Evolutionary conservation across 2,888 invertebrate genomes (phyloP).

Genomic region (Calameuta idolon): DNA sequence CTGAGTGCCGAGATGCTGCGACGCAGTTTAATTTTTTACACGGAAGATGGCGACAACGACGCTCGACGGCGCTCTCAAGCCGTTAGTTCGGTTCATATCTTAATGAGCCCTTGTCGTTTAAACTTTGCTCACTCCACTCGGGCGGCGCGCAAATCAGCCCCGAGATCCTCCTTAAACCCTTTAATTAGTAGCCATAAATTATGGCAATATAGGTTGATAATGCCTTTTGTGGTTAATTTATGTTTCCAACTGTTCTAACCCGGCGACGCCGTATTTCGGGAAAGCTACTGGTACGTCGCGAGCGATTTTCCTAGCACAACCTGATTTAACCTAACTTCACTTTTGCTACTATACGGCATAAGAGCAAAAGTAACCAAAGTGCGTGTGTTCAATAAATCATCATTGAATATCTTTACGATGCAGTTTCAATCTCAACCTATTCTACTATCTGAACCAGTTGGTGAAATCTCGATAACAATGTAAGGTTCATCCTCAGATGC

Average conservation of each 20-base stretch:
- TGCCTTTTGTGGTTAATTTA: slow-evolving; percentile 48
- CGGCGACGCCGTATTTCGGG: slow-evolving; percentile 3
- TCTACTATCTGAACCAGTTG: too few relatives aligned
- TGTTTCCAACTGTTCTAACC: slow-evolving; percentile 31
- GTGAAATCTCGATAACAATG: too few relatives aligned
- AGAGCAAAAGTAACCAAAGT: too few relatives aligned
- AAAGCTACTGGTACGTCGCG: background rate
- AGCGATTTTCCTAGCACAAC: background rate
- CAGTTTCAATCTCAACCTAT: too few relatives aligned
- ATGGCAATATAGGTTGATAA: slow-evolving; percentile 55
- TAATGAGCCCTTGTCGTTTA: slow-evolving; percentile 51
- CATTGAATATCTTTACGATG: too few relatives aligned
- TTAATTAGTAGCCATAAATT: slow-evolving; percentile 58
- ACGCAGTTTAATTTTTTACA: too few relatives aligned
- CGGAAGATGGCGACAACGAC: too few relatives aligned
- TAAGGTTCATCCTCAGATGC: too few relatives aligned
- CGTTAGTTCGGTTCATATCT: slow-evolving; percentile 47
- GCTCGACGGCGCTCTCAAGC: slow-evolving; percentile 8
- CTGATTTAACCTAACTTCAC: too few relatives aligned
- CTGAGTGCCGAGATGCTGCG: too few relatives aligned
- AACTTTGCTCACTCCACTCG: slow-evolving; percentile 43
- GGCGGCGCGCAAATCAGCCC: slow-evolving; percentile 51
- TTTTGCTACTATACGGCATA: too few relatives aligned
- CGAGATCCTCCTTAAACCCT: slow-evolving; percentile 56
- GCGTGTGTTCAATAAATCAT: too few relatives aligned